Base-by-base conservation (phyloP, 2,888 invertebrate genomes). In the Agelastica alni region DNA sequence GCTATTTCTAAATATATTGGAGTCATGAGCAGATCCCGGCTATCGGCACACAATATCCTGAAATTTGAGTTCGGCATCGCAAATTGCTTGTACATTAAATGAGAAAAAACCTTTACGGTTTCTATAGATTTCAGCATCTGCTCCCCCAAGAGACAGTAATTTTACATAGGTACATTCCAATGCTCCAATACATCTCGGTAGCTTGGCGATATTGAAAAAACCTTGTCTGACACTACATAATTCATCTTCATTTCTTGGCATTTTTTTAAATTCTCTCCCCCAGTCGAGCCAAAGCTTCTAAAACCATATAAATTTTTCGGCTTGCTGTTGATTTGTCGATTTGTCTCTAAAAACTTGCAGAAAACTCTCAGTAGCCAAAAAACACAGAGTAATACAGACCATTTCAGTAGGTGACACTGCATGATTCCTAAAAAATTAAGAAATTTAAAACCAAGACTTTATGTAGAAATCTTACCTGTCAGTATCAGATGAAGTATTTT, bases 41-140 rank as follows among this genome's bases (percentile, higher is more conserved):
- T 20, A n/a, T 32, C 31, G 7, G 20, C 41, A 41, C 1, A 41
- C 41, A 20, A 41, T 18, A 41, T 41, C 22, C 22, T 41, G 41
- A 20, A 41, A 6, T 18, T 22, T 41, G 17, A 18, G 13, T 20
- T 12, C 22, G 17, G 26, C 41, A 18, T 20, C 10, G 20, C 17
- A 41, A 20, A 41, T n/a, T 22, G 41, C 41, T 41, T 41, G 41
- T 12, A 41, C 26, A 41, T 41, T 41, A 41, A n/a, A n/a, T n/a
- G n/a, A n/a, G n/a, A n/a, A n/a, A n/a, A n/a, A n/a, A n/a, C n/a
- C n/a, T n/a, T n/a, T 2, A 12, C 41, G n/a, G 41, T 41, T 41
- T 41, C 41, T 41, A 10, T 41, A 41, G 17, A 41, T 41, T 22
- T 41, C 41, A 2, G 41, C 41, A 22, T 17, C 22, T 9, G 17